phyloP scores from a whole-genome alignment of 2,797 vertebrate species.

The Dromococcyx pavoninus region DNA sequence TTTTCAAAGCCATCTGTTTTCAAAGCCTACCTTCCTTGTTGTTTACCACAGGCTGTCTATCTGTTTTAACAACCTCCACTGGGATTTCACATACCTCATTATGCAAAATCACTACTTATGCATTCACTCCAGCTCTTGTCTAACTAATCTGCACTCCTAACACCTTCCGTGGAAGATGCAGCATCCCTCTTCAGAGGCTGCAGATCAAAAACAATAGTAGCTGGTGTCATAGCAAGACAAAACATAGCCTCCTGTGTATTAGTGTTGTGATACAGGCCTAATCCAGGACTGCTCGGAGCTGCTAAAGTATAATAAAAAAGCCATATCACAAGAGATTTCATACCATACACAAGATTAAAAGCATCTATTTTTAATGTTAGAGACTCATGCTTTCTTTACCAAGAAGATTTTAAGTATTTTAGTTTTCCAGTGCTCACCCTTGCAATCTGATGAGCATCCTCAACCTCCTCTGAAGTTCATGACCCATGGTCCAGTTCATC shows the following conservation, averaged over 20 bases:
- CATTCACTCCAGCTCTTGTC: slow-evolving; percentile 79
- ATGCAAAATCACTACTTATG: slow-evolving; percentile 81
- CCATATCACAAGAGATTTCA: slow-evolving; percentile 45
- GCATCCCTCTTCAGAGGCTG: slow-evolving; percentile 71
- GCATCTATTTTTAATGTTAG: slow-evolving; percentile 16
- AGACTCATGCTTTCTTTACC: background rate
- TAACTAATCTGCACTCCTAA: slow-evolving; percentile 79
- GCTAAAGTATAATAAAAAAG: slow-evolving; percentile 27
- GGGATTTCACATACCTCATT: slow-evolving; percentile 83
- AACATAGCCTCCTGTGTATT: slow-evolving; percentile 64
- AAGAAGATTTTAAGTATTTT: background rate
- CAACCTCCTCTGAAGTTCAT: background rate
- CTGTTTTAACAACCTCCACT: slow-evolving; percentile 86
- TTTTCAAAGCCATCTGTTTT: slow-evolving; percentile 85
- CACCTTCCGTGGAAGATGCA: slow-evolving; percentile 73
- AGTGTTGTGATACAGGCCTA: slow-evolving; percentile 58
- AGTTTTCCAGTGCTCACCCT: background rate
- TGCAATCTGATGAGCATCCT: background rate
- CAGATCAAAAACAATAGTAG: slow-evolving; percentile 73
- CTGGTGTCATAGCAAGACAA: slow-evolving; percentile 65
- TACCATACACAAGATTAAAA: slow-evolving; percentile 38
- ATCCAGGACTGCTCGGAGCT: slow-evolving; percentile 54
- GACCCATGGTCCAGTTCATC: background rate
- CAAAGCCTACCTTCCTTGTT: slow-evolving; percentile 81
- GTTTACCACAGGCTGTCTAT: slow-evolving; percentile 83